These are phyloP conservation scores for Noctua fimbriata DNA, from an alignment of 2,888 invertebrate species.

Conservation along the genomic window DNA sequence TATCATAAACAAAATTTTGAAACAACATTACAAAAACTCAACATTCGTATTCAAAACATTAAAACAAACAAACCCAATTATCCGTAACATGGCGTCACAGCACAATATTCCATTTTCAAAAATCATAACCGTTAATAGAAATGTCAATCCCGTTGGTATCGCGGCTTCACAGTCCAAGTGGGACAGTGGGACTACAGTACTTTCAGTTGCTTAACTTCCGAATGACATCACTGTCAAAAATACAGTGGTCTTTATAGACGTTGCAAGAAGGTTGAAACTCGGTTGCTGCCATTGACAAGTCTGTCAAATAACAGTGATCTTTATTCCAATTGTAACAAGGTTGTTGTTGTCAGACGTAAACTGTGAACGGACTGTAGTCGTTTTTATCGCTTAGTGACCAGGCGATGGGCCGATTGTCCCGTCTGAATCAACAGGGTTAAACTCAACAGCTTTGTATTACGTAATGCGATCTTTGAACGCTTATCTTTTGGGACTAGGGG, in stretches of 20 bases:
- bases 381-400: constrained; percentile 65
- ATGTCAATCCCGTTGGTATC: constrained; percentile 60
- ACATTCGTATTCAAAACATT: constrained; percentile 8
- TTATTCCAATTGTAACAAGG: not conserved
- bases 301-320: not conserved
- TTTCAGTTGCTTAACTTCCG: not conserved
- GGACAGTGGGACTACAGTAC: constrained; percentile 29
- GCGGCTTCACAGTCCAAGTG: constrained; percentile 56
- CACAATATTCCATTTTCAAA: constrained; percentile 55
- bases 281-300: not conserved
- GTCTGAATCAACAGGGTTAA: constrained; percentile 68
- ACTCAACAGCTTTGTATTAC: constrained; percentile 62
- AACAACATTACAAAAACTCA: constrained; percentile 9
- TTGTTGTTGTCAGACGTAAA: not conserved
- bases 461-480: constrained; percentile 54
- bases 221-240: not conserved
- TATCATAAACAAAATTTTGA: constrained; percentile 5
- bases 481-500: constrained; percentile 45
- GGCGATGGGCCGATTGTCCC: constrained; percentile 63
- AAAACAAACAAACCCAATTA: constrained; percentile 46
- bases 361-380: constrained; percentile 33
- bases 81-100: constrained; percentile 26
- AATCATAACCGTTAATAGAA: constrained; percentile 65
- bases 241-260: not conserved
- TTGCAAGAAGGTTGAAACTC: not conserved